phyloP scores from a whole-genome alignment of 1,140 invertebrate genomes.

The Brachionus sp. region DNA sequence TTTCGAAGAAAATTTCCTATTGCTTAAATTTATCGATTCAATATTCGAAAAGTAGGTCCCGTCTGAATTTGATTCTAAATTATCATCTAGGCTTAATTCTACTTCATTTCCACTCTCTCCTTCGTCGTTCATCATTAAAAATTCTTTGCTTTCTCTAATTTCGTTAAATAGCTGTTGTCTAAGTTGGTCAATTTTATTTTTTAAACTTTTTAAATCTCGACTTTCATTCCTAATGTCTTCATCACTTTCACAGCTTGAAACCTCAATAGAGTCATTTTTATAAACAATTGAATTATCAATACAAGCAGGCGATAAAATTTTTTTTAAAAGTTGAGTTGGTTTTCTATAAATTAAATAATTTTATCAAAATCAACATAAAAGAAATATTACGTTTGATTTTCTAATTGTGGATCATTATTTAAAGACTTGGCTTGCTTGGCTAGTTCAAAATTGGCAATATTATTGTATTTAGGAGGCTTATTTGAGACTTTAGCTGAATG shows the following conservation, averaged over 20 bases:
- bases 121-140: not conserved
- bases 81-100: not conserved
- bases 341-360: not conserved
- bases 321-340: not conserved
- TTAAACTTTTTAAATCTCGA: not conserved
- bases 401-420: not conserved
- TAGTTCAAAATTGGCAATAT: not conserved
- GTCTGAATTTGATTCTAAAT: not conserved
- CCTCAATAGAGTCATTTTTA: constrained; percentile 8
- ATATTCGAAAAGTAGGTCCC: not conserved
- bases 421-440: not conserved
- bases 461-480: constrained; percentile 30
- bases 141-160: not conserved
- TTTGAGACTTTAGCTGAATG: not conserved
- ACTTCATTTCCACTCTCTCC: constrained; percentile 6
- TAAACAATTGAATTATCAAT: not conserved
- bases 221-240: constrained; percentile 3
- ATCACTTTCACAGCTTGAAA: constrained; percentile 1
- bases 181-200: not conserved
- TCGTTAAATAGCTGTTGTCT: constrained; percentile 8
- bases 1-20: not conserved
- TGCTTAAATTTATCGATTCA: not conserved
- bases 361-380: not conserved
- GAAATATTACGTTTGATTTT: not conserved
- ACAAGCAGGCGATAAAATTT: not conserved